Base-by-base conservation (phyloP, 2,888 invertebrate species). In the Sphaeridia pumilis region DNA sequence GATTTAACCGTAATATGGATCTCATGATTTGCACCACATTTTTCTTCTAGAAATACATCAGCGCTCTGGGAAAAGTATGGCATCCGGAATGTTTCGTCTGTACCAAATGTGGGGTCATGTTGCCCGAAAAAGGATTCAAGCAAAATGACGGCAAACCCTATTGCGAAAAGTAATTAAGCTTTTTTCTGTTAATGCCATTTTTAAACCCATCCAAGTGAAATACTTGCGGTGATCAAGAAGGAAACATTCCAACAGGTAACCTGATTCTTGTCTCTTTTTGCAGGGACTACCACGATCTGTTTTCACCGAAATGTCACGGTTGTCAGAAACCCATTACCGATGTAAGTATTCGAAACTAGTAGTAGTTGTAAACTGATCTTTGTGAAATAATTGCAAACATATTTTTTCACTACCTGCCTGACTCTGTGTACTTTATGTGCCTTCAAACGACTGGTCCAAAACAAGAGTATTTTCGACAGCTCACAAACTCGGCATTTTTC, bases 31-130 rank as follows among this genome's bases (percentile, higher is more conserved):
- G 5, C 31, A 31, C 17, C n/a, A n/a, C n/a, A n/a, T 38, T 7
- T 17, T 38, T 5, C 38, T 22, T 47, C 10, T 36, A 52, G 52
- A 52, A 52, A 47, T 52, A 52, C 28, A 52, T 61, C 28, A 58
- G 51, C 38, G 60, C 61, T 7, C 26, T 63, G 48, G 63, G 61
- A 28, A 59, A 61, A 52, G 59, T 63, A 56, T 63, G 59, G 58
- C 59, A 60, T 54, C 55, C 57, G 25, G 63, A 59, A 44, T 58
- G 58, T 48, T 63, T 63, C 52, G 46, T 49, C 14, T 64, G 64
- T 36, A 57, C 57, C 21, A 55, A 63, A 21, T 64, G 64, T 48
- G 51, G 46, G n/a, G 36, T 53, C 49, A 49, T 53, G 38, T 41
- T 56, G 28, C 49, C 38, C 14, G 49, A 44, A 5, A 48, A 53